phyloP scores from a whole-genome alignment of 2,113 vertebrate genomes.

The Xenopus tropicalis region DNA sequence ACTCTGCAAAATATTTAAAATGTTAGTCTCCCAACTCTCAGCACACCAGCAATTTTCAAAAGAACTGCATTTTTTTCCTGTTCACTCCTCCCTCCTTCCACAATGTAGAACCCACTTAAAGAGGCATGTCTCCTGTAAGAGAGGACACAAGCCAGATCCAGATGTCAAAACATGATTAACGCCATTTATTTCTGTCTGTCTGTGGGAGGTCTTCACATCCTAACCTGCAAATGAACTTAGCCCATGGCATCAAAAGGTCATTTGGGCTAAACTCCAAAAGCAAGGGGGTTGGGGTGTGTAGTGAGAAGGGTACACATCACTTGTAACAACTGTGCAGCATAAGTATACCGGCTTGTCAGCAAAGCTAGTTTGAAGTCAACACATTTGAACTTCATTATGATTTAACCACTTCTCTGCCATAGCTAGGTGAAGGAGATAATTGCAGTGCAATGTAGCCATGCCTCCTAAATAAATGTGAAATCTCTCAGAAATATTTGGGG shows the following conservation, averaged over 20 bases:
- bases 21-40: not conserved
- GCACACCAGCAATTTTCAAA: not conserved
- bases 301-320: conserved; percentile 1
- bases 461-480: no score
- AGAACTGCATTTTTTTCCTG: not conserved
- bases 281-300: not conserved
- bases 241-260: not conserved
- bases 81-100: not conserved
- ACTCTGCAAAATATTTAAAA: conserved; percentile 31
- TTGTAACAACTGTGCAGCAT: conserved; percentile 22
- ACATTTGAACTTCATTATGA: no score
- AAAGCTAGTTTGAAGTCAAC: no score
- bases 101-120: not conserved
- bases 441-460: no score
- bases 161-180: conserved; percentile 18
- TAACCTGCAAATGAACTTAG: conserved; percentile 15
- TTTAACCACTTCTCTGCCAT: no score
- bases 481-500: no score
- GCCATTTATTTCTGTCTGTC: not conserved
- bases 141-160: not conserved
- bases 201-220: conserved; percentile 1
- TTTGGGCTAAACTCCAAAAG: not conserved
- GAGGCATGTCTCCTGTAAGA: not conserved
- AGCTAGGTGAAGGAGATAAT: not conserved
- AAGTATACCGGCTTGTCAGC: not conserved